Base-by-base conservation (phyloP, 2,113 vertebrate species). In the Triplophysa tibetana region DNA sequence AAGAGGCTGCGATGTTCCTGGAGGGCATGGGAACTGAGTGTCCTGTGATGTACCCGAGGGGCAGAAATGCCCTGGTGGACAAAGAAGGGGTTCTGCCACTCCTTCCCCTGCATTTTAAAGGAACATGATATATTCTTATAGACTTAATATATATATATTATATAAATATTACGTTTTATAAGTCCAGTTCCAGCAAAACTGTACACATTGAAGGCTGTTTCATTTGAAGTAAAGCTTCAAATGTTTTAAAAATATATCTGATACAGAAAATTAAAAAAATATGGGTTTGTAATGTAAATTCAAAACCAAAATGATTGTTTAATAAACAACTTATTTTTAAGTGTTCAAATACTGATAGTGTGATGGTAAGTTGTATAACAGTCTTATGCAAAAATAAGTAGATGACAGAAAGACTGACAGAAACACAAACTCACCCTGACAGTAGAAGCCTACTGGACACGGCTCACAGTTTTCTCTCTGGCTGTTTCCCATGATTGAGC, bases 61-160 rank as follows among this genome's bases (percentile, higher is more conserved):
- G 70, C 95, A 98, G 91, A 94, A 96, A 86, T 95, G 86, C 7
- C 95, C 95, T 56, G 33, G 23, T 7, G 93, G 90, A 77, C 95
- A 97, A 6, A 86, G 73, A 24, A 81, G 82, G 16, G 93, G 93
- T 13, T 84, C 81, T 0, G 70, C 80, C 19, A 90, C 89, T 58
- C 84, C 90, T 75, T 89, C 82, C 58, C 85, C 94, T 96, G 83
- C 19, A 26, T 23, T 75, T 68, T n/a, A 82, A 41, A 11, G 45
- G 11, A 75, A 69, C 14, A 77, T 0, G 14, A 50, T 29, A 60
- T 17, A 72, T 62, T 26, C 9, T 24, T 70, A 56, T 54, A 26
- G 13, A 38, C 26, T 29, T 29, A 29, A 29, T 29, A 29, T 3
- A 29, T 29, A 24, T 29, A 29, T 29, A 29, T 29, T 29, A 29